Base-by-base conservation (phyloP, 2,888 invertebrate genomes). In the Oegoconia quadripuncta region DNA sequence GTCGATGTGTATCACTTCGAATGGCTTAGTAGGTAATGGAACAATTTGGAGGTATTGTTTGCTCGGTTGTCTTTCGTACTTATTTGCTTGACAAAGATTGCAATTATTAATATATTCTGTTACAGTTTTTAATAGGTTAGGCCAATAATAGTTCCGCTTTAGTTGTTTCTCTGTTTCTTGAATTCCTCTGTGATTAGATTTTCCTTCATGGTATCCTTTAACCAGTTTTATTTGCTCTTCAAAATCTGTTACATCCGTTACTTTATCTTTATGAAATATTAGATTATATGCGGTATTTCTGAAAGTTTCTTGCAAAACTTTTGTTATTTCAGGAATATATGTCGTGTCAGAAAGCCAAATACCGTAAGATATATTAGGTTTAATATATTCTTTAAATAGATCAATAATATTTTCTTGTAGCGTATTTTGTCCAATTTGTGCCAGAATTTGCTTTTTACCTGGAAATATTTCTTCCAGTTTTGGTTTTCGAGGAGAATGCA, bases 131-230 rank as follows among this genome's bases (percentile, higher is more conserved):
- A n/a, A n/a, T n/a, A n/a, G n/a, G n/a, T 52, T 54, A 0, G 58
- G 55, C 55, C 58, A 59, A 31, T 42, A 58, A 12, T 55, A 57
- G 3, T 25, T 36, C 1, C 9, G 15, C 1, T 54, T 54, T 7
- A 59, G 16, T 1, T 59, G 41, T 17, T 50, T 14, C 9, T 44
- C 49, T 5, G 42, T 49, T 26, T 58, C 51, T 11, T 46, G 56
- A 13, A 52, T 59, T 2, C 55, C 54, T 0, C 54, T 34, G 22
- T 56, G 52, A 15, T 58, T 59, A 0, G 52, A 59, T 38, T 58
- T 59, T 2, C 59, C 59, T 0, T 55, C 52, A 27, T 59, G 55
- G 23, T 59, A 57, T 0, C 48, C 17, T 1, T 27, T 30, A 9
- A 59, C 55, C 1, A 55, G 50, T n/a, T 55, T 50, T 9, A 55